Conservation (phyloP, 1,140 invertebrate genomes). For the Daktulosphaira vitifoliae region DNA sequence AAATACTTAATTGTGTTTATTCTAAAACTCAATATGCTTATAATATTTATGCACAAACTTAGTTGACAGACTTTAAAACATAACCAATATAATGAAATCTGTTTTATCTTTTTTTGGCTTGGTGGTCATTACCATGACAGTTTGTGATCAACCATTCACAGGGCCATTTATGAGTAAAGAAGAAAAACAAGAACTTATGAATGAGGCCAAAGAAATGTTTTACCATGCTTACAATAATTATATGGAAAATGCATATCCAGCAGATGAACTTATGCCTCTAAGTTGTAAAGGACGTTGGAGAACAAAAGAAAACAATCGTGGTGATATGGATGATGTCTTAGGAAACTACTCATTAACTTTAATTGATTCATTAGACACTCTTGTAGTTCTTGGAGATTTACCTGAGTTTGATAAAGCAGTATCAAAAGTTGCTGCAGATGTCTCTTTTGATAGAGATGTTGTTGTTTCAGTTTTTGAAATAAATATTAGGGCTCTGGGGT, state of each 20-base stretch:
- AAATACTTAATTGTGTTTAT: too few relatives aligned
- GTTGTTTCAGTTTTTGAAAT: conserved; percentile 98
- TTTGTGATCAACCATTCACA: conserved; percentile 15
- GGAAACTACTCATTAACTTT: conserved; percentile 96
- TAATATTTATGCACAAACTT: background rate
- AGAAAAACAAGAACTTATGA: conserved; percentile 46
- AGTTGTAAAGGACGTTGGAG: conserved; percentile 87
- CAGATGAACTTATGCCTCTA: conserved; percentile 96
- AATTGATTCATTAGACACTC: conserved; percentile 87
- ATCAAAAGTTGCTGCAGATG: conserved; percentile 72
- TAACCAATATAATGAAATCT: conserved; percentile 4
- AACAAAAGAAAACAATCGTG: conserved; percentile 74
- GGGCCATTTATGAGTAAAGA: conserved; percentile 26
- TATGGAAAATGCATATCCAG: conserved; percentile 95
- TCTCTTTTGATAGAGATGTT: conserved; percentile 87
- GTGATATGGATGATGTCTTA: conserved; percentile 90
- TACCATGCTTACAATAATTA: conserved; percentile 95
- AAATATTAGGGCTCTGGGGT: conserved; percentile 93
- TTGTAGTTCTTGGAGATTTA: conserved; percentile 85
- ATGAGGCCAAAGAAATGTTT: conserved; percentile 88
- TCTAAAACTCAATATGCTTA: conserved; percentile 27
- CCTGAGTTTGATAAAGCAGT: conserved; percentile 90
- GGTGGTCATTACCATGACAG: background rate
- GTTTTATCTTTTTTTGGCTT: background rate
- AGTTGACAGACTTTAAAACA: conserved; percentile 16